Percentiles rank a stretch among this genome's conserved stretches.
phyloP scores from a whole-genome alignment of 2,797 vertebrate genomes.

The Erethizon dorsatum region DNA sequence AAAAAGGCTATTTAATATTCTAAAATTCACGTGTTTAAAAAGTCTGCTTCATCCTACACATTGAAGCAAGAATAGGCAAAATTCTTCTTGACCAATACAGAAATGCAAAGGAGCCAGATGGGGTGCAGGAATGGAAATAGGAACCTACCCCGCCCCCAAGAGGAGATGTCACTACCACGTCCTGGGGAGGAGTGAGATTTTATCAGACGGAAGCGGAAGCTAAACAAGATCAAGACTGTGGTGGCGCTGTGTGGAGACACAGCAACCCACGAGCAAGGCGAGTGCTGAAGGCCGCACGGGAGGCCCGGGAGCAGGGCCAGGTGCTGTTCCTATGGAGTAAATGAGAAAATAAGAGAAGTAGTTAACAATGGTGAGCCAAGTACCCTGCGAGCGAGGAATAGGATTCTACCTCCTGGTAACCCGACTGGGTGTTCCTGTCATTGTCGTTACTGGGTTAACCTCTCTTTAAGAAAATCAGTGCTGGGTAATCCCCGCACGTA shows the following conservation, averaged over 20 bases:
- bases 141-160: neutral
- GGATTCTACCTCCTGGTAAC: neutral
- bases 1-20: neutral
- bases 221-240: slow-evolving; percentile 9
- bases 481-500: neutral
- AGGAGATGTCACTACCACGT: neutral
- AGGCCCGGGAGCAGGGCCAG: accelerated
- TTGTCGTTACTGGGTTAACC: neutral
- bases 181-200: slow-evolving; percentile 22
- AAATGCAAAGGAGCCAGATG: neutral
- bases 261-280: neutral
- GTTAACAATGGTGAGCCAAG: neutral
- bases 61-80: neutral
- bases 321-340: neutral
- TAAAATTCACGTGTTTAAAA: neutral
- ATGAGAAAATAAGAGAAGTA: slow-evolving; percentile 47
- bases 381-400: neutral
- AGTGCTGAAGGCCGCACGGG: neutral
- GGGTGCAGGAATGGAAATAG: neutral
- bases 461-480: neutral
- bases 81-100: neutral
- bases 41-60: neutral
- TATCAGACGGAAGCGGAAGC: neutral
- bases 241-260: neutral
- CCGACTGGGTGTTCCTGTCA: neutral